Conservation (phyloP, 2,113 vertebrate genomes). For the Clarias gariepinus region DNA sequence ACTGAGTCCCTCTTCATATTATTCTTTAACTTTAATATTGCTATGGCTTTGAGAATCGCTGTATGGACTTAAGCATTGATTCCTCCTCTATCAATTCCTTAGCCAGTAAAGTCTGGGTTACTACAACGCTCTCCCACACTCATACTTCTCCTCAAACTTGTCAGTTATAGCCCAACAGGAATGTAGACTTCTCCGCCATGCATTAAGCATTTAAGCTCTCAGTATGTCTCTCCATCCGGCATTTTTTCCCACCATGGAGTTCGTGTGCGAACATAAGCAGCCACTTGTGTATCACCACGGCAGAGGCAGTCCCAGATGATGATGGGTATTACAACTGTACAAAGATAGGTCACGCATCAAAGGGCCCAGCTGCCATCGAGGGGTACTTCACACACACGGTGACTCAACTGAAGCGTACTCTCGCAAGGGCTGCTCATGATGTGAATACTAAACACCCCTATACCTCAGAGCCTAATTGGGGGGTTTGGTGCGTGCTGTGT, state of each 20-base stretch:
- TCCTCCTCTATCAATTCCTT: slow-evolving; percentile 3
- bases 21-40: slow-evolving; percentile 2
- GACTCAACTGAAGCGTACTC: slow-evolving; percentile 17
- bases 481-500: neutral
- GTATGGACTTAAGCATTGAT: slow-evolving; percentile 7
- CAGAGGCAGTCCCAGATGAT: slow-evolving; percentile 26
- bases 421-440: slow-evolving; percentile 17
- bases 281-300: neutral
- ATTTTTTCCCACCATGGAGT: neutral
- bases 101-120: neutral
- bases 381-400: neutral
- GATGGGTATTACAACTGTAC: slow-evolving; percentile 16
- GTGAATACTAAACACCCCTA: slow-evolving; percentile 36
- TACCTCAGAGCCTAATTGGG: slow-evolving; percentile 19
- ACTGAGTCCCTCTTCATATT: neutral
- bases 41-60: neutral
- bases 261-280: neutral
- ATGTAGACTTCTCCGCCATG: neutral
- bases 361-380: slow-evolving; percentile 37
- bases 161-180: neutral
- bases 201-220: neutral
- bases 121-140: neutral
- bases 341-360: slow-evolving; percentile 42
- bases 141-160: neutral
- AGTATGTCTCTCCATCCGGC: neutral